A percentile compares a stretch with the other conserved stretches of the same genome.
These are phyloP conservation scores for Encarsia formosa DNA, from an alignment of 2,888 invertebrate genomes.

Conservation along the genomic window DNA sequence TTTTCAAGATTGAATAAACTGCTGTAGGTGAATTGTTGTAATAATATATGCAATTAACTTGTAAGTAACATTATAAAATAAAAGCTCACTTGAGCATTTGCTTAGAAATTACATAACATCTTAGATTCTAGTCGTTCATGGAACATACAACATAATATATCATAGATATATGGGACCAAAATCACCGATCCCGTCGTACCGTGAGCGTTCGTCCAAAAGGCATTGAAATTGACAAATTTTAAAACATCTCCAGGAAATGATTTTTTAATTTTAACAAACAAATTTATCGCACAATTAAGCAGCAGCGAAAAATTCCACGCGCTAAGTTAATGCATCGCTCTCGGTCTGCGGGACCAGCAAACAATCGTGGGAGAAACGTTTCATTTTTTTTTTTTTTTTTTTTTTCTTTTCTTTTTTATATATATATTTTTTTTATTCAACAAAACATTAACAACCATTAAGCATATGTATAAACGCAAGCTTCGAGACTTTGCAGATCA, in stretches of 20 bases:
- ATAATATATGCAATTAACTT: constrained; percentile 5
- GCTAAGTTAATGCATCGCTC: constrained; percentile 31
- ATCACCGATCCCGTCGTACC: constrained; percentile 60
- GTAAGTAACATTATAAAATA: not conserved
- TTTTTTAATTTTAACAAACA: constrained; percentile 14
- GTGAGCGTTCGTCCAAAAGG: constrained; percentile 28
- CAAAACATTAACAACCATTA: constrained; percentile 5
- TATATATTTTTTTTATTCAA: constrained; percentile 12
- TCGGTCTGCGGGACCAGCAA: constrained; percentile 44
- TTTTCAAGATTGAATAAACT: constrained; percentile 1
- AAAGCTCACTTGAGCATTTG: constrained; percentile 43
- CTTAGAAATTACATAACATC: constrained; percentile 18
- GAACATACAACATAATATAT: constrained; percentile 95
- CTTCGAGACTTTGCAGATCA: constrained; percentile 1
- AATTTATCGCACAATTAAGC: constrained; percentile 34
- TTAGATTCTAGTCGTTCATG: constrained; percentile 69
- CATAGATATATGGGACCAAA: constrained; percentile 97
- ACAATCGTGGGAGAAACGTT: constrained; percentile 41
- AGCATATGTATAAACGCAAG: not conserved
- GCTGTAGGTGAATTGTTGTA: constrained; percentile 12
- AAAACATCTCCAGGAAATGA: not conserved
- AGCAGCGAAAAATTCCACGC: constrained; percentile 46
- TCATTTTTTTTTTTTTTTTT: constrained; percentile 15
- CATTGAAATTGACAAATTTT: not conserved
- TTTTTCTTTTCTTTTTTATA: constrained; percentile 12